Percentiles rank a stretch among this genome's conserved stretches.
Conservation (phyloP, 2,113 vertebrate genomes). For the Crotalus helleri region DNA sequence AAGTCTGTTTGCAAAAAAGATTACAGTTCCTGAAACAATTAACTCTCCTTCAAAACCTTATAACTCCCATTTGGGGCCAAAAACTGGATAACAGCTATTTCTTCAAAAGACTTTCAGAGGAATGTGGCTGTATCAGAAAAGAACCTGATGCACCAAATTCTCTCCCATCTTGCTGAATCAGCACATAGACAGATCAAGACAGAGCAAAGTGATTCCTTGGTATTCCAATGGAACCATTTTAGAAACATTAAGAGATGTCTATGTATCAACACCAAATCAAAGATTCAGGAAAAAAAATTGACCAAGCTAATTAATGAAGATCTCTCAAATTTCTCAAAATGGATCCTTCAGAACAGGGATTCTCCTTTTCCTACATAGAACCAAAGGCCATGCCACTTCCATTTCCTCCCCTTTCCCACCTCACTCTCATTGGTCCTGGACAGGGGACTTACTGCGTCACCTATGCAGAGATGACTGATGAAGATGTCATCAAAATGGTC, state of each 20-base stretch:
- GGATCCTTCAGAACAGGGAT: neutral
- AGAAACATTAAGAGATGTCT: neutral
- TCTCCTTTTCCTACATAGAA: neutral
- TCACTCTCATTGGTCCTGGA: neutral
- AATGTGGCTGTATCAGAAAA: neutral
- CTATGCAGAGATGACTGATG: neutral
- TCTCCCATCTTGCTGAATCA: neutral
- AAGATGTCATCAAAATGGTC: neutral
- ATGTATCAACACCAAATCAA: neutral
- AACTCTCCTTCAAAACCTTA: neutral
- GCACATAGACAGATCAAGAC: neutral
- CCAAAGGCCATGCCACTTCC: neutral
- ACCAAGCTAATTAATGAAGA: neutral
- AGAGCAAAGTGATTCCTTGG: neutral
- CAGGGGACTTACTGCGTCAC: neutral
- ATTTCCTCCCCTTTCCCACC: neutral
- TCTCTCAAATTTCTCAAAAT: neutral
- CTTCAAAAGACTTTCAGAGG: neutral
- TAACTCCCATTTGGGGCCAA: neutral
- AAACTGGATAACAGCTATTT: neutral
- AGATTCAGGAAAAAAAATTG: neutral
- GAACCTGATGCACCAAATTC: neutral
- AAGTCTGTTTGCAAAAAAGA: constrained; percentile 62
- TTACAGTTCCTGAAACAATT: neutral
- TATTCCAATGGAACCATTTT: neutral